A percentile compares a stretch with the other conserved stretches of the same genome.
These are phyloP conservation scores for Hypsibius dujardini DNA, from an alignment of 1,140 invertebrate species.

Conservation along the genomic window DNA sequence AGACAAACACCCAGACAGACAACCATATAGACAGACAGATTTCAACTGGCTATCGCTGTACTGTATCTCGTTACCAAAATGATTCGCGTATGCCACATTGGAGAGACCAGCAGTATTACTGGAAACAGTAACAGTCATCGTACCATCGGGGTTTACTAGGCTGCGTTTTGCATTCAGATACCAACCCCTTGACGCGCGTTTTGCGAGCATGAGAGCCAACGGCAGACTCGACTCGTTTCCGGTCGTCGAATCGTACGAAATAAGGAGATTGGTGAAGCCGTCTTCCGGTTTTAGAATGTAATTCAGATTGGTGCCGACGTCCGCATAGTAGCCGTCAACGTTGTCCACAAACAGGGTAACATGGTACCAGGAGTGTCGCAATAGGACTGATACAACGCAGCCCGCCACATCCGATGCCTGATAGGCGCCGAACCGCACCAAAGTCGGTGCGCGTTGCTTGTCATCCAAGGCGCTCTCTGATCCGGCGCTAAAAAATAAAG, in stretches of 20 bases:
- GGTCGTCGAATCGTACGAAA: background rate
- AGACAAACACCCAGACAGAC: no score
- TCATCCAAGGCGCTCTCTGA: constrained; percentile 4
- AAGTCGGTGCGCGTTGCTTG: background rate
- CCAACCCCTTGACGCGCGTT: background rate
- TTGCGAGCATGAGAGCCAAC: background rate
- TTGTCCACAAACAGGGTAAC: background rate
- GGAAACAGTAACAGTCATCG: background rate
- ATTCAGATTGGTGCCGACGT: background rate
- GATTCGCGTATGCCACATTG: background rate
- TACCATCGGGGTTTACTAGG: no score
- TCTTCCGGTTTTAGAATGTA: background rate
- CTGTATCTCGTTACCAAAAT: constrained; percentile 15
- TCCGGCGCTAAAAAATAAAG: no score
- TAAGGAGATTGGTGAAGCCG: background rate
- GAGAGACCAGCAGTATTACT: background rate
- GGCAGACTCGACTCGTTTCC: background rate
- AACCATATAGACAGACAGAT: no score
- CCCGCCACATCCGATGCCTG: background rate
- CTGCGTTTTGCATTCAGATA: no score
- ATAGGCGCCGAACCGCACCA: background rate
- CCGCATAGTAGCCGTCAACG: background rate
- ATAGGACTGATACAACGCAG: background rate
- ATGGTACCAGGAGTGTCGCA: background rate
- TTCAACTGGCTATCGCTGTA: no score